Evolutionary conservation across 1,140 invertebrate genomes (phyloP).

Genomic region (Brachionus koreanus): DNA sequence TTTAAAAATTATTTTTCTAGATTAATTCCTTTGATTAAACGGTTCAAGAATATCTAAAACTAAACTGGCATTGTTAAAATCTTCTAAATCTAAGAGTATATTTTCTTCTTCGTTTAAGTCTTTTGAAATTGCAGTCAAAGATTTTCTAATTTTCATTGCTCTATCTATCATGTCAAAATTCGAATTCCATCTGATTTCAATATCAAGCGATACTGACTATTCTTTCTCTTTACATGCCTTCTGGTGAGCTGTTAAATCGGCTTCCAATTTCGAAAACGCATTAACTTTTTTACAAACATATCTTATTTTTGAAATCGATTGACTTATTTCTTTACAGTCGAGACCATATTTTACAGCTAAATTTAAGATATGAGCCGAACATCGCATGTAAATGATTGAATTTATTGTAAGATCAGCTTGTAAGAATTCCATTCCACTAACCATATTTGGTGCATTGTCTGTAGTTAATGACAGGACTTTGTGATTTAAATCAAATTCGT

Average conservation of each 20-base stretch:
- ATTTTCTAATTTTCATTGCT: background rate
- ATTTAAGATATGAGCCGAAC: conserved; percentile 5
- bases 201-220: background rate
- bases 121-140: background rate
- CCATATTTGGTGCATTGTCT: background rate
- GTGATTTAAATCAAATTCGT: background rate
- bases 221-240: conserved; percentile 1
- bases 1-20: background rate
- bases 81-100: background rate
- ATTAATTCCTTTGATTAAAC: background rate
- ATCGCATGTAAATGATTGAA: background rate
- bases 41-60: background rate
- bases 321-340: background rate
- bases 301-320: conserved; percentile 21
- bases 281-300: conserved; percentile 16
- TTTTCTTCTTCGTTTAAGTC: conserved; percentile 2
- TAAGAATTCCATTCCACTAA: background rate
- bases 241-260: conserved; percentile 2
- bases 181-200: background rate
- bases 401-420: background rate
- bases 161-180: conserved; percentile 16
- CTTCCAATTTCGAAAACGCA: background rate
- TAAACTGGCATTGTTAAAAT: background rate
- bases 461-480: background rate
- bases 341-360: background rate